Evolutionary conservation across 2,797 vertebrate species (phyloP).

Genomic region (Eremophila alpestris): DNA sequence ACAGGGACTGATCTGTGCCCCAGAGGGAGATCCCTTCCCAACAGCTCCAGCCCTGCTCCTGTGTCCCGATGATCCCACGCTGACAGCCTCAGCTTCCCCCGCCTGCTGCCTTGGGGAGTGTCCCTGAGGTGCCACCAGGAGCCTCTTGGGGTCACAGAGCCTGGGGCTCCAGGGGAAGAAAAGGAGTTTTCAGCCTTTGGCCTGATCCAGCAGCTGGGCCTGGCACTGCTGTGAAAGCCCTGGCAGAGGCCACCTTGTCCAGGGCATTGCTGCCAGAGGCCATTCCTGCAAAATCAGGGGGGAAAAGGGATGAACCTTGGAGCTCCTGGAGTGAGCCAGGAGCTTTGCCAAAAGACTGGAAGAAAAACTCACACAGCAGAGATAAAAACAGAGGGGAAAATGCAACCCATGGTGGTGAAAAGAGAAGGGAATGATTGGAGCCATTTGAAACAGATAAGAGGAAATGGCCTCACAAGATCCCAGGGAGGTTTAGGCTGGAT

Average conservation of each 20-base stretch:
- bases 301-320: not conserved
- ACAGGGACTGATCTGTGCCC: not conserved
- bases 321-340: not conserved
- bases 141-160: not conserved
- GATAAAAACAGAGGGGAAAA: not conserved
- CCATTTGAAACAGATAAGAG: not conserved
- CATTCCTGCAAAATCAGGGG: not conserved
- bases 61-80: not conserved
- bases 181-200: not conserved
- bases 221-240: rapidly evolving
- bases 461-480: not conserved
- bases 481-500: not conserved
- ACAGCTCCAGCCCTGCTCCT: not conserved
- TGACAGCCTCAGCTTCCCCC: not conserved
- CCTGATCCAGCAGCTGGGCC: not conserved
- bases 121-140: not conserved
- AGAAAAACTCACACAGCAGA: not conserved
- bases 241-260: not conserved
- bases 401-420: not conserved
- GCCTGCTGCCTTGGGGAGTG: not conserved
- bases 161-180: not conserved
- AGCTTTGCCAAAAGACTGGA: not conserved
- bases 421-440: not conserved
- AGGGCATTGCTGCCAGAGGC: not conserved
- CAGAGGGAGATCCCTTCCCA: not conserved